A percentile compares a stretch with the other conserved stretches of the same genome.
Evolutionary conservation across 2,113 vertebrate genomes (phyloP).

Genomic region (Tenebrosternarchus preto): DNA sequence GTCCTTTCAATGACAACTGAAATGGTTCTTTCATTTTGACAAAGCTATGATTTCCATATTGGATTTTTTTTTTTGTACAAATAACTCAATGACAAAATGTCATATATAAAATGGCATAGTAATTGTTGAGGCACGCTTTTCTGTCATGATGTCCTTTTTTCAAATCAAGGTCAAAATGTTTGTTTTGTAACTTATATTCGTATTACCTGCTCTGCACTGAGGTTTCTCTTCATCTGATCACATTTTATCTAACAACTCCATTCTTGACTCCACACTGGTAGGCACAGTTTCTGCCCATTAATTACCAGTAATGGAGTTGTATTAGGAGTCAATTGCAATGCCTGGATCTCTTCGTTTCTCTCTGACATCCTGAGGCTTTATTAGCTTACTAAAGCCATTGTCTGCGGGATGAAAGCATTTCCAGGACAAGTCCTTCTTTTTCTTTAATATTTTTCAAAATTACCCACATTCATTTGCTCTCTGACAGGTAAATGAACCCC

Average conservation of each 20-base stretch:
- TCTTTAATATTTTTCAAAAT: conserved; percentile 90
- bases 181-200: conserved; percentile 10
- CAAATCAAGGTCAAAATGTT: background rate
- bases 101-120: background rate
- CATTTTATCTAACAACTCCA: conserved; percentile 69
- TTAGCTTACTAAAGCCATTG: conserved; percentile 73
- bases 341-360: conserved; percentile 70
- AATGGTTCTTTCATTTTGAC: background rate
- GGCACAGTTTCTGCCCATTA: conserved; percentile 72
- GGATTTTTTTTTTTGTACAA: background rate
- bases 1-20: background rate
- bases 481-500: conserved; percentile 88
- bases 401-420: conserved; percentile 72
- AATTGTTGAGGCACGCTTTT: background rate
- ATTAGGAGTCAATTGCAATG: conserved; percentile 73
- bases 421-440: conserved; percentile 69
- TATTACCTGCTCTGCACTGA: conserved; percentile 55
- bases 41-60: conserved; percentile 12
- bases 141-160: background rate
- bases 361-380: conserved; percentile 65
- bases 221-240: conserved; percentile 59
- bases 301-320: conserved; percentile 77
- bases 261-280: conserved; percentile 57
- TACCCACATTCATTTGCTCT: conserved; percentile 88
- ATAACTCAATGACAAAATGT: conserved; percentile 5